A percentile compares a stretch with the other conserved stretches of the same genome.
Conservation (phyloP, 2,797 vertebrate species). For the Melanotaenia parkinsoni region DNA sequence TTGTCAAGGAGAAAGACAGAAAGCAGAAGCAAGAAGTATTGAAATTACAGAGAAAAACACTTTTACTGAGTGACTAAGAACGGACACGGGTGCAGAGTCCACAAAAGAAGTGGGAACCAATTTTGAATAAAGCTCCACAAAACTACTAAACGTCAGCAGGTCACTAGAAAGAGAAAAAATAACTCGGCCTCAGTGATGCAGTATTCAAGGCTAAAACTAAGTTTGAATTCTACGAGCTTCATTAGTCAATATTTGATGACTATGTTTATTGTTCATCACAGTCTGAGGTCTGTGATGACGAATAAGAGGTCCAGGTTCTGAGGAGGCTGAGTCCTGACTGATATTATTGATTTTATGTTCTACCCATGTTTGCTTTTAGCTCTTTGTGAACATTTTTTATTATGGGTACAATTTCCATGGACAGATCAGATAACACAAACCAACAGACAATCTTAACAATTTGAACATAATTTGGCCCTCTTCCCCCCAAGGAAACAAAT, state of each 20-base stretch:
- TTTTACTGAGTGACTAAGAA: neutral
- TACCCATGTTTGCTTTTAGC: too few species aligned
- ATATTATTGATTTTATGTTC: too few species aligned
- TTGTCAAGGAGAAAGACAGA: neutral
- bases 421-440: too few species aligned
- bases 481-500: too few species aligned
- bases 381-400: too few species aligned
- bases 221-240: neutral
- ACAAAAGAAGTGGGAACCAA: neutral
- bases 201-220: neutral
- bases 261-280: neutral
- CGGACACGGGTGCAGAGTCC: neutral
- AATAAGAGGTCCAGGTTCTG: too few species aligned
- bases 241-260: neutral
- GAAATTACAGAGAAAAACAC: neutral
- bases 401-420: too few species aligned
- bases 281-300: too few species aligned
- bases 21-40: neutral
- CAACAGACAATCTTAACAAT: too few species aligned
- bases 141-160: neutral
- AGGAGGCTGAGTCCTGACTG: too few species aligned
- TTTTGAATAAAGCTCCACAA: neutral
- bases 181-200: slow-evolving; percentile 14
- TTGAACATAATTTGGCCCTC: too few species aligned
- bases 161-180: neutral